Conservation (phyloP, 92 coral and sea anemone species). For the Pocillopora meandrina region DNA sequence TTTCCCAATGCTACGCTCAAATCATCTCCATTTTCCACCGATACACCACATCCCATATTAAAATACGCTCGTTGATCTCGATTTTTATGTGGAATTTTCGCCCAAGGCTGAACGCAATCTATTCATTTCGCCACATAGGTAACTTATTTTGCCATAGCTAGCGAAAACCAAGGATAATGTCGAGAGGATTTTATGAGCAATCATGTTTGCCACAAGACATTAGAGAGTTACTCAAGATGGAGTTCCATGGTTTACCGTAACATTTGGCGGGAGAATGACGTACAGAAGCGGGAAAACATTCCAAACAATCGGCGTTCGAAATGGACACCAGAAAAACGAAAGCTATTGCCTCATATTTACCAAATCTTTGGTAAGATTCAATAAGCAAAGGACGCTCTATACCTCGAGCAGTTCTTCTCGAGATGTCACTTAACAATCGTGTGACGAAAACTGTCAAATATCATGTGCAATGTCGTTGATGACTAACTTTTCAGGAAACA, state of each 20-base stretch:
- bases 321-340: neutral
- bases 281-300: conserved; percentile 6
- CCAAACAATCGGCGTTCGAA: conserved; percentile 10
- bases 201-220: neutral
- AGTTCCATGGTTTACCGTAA: neutral
- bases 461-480: conserved; percentile 3
- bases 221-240: conserved; percentile 16
- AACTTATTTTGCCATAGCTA: conserved; percentile 18
- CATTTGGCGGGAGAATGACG: conserved; percentile 24
- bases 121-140: conserved; percentile 5
- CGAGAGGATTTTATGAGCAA: neutral
- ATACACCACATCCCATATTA: conserved; percentile 82
- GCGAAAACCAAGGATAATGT: neutral
- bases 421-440: conserved; percentile 2
- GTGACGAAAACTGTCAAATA: conserved; percentile 10
- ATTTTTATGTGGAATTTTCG: neutral
- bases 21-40: conserved; percentile 51
- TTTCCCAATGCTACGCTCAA: conserved; percentile 29
- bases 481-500: neutral
- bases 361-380: neutral
- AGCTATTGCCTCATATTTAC: neutral
- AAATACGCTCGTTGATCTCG: neutral
- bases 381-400: neutral
- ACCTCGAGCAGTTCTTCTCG: neutral
- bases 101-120: neutral